These are phyloP conservation scores for Genyomyrus donnyi DNA, from an alignment of 2,113 vertebrate genomes.

Conservation along the genomic window DNA sequence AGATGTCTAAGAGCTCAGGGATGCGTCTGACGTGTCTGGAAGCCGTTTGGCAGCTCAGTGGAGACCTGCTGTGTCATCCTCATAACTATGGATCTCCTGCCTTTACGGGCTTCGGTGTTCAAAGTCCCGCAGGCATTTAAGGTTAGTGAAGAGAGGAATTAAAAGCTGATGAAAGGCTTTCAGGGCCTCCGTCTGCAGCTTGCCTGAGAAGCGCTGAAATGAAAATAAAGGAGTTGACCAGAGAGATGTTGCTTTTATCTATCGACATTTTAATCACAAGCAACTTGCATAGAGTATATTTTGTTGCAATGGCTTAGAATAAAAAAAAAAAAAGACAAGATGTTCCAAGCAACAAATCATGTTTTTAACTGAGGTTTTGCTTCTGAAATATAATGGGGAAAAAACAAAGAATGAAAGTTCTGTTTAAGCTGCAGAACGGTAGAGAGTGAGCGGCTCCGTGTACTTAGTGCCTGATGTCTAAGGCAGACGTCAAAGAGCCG, in stretches of 20 bases:
- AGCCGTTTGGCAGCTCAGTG: not conserved
- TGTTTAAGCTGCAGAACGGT: not conserved
- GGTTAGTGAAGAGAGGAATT: not conserved
- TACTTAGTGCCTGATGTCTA: not conserved
- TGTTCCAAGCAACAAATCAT: not conserved
- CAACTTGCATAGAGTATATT: not conserved
- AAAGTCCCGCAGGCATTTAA: not conserved
- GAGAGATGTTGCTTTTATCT: not conserved
- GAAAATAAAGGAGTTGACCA: not conserved
- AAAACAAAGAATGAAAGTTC: not conserved
- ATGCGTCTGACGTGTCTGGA: not conserved
- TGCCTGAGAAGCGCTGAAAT: not conserved
- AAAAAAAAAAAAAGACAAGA: not conserved
- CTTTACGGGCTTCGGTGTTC: not conserved
- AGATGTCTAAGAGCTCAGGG: not conserved
- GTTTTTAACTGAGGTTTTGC: not conserved
- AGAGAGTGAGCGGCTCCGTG: not conserved
- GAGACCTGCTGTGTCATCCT: not conserved
- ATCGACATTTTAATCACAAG: not conserved
- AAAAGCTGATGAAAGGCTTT: not conserved
- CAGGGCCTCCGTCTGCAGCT: not conserved
- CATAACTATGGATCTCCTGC: not conserved
- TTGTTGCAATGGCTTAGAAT: not conserved
- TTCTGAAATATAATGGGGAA: not conserved
- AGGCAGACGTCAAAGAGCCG: not conserved